phyloP scores from a whole-genome alignment of 2,113 vertebrate species.

The Aegotheles bennettii region DNA sequence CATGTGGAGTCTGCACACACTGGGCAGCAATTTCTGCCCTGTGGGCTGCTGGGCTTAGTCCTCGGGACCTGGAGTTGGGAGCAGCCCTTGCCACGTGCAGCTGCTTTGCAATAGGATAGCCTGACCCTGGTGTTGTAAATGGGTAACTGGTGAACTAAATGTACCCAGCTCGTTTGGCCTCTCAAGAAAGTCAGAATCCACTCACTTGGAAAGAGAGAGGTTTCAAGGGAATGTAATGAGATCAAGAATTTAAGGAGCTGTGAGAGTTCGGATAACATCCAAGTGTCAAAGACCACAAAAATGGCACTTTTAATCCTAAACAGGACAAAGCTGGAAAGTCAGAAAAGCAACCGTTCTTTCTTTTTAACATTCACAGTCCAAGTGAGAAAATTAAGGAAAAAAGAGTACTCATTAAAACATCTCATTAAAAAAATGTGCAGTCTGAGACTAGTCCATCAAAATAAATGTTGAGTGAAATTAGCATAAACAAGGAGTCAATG shows the following conservation, averaged over 20 bases:
- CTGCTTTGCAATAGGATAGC: neutral
- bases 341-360: neutral
- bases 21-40: neutral
- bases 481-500: neutral
- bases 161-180: neutral
- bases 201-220: neutral
- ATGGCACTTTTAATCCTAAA: neutral
- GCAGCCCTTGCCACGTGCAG: no score
- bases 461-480: neutral
- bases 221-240: neutral
- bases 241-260: neutral
- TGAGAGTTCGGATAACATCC: neutral
- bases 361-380: neutral
- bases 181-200: neutral
- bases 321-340: neutral
- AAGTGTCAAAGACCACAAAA: neutral
- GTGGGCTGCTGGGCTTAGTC: neutral
- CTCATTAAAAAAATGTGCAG: neutral
- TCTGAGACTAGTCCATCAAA: neutral
- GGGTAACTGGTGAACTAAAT: neutral
- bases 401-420: neutral
- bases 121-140: neutral
- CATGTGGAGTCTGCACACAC: neutral
- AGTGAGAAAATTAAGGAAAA: neutral
- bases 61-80: no score